A percentile compares a stretch with the other conserved stretches of the same genome.
Conservation (phyloP, 2,113 vertebrate species). For the Calidris pygmaea region DNA sequence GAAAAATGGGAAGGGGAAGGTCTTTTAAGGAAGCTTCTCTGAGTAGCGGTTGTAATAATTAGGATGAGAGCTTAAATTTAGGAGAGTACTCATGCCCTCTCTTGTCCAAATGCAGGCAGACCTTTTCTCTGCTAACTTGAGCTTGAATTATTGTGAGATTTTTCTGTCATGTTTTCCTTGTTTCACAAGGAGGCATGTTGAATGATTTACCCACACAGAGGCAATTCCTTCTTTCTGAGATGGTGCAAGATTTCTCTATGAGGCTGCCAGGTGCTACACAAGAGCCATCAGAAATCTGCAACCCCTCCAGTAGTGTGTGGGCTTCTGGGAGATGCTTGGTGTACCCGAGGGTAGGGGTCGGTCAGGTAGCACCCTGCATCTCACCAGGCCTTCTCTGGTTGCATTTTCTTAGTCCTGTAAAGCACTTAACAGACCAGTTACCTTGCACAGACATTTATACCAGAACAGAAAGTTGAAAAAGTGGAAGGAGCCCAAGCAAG, state of each 20-base stretch:
- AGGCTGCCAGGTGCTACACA: background rate
- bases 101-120: background rate
- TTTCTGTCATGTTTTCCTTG: background rate
- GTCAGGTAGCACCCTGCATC: background rate
- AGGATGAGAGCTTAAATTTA: background rate
- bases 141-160: background rate
- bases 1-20: background rate
- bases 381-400: rapidly evolving
- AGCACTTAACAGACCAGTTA: background rate
- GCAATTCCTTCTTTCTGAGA: background rate
- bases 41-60: background rate
- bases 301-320: rapidly evolving
- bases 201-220: background rate
- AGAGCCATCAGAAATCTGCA: rapidly evolving
- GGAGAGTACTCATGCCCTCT: background rate
- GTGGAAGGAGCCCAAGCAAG: background rate
- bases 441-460: background rate
- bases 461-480: background rate
- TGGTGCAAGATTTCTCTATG: background rate
- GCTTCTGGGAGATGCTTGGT: background rate
- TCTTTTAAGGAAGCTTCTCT: background rate
- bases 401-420: rapidly evolving
- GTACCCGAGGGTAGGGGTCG: background rate
- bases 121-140: background rate
- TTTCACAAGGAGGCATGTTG: background rate